Evolutionary conservation across 2,888 invertebrate genomes (phyloP).

Genomic region (Brenthis hecate): DNA sequence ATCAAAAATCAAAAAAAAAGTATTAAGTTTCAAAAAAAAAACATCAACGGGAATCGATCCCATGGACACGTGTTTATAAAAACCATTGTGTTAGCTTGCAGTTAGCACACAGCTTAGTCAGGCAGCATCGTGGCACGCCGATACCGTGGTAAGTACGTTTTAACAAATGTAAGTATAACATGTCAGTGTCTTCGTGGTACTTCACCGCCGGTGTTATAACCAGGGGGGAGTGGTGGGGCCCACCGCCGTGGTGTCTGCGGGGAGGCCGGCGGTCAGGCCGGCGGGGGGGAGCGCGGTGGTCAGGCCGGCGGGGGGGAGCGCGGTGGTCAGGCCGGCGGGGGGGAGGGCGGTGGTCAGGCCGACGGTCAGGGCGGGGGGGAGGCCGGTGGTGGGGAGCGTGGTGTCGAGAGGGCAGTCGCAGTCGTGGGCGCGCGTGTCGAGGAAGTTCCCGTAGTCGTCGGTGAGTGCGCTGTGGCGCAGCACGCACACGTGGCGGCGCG

Average conservation of each 20-base stretch:
- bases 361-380: slow-evolving; percentile 27
- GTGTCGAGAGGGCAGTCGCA: slow-evolving; percentile 62
- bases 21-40: too few relatives aligned
- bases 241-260: slow-evolving; percentile 13
- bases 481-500: slow-evolving; percentile 68
- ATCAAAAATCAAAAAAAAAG: too few relatives aligned
- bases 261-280: slow-evolving; percentile 16
- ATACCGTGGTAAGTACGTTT: too few relatives aligned
- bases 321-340: slow-evolving; percentile 13
- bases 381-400: slow-evolving; percentile 27
- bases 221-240: slow-evolving; percentile 34
- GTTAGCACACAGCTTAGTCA: too few relatives aligned
- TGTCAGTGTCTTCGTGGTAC: too few relatives aligned
- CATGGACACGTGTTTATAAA: too few relatives aligned
- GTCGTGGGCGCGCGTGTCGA: slow-evolving; percentile 67
- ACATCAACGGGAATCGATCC: too few relatives aligned
- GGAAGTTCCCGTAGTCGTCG: slow-evolving; percentile 81
- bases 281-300: slow-evolving; percentile 26
- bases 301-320: slow-evolving; percentile 4
- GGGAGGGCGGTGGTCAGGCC: slow-evolving; percentile 2
- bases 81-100: too few relatives aligned
- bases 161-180: too few relatives aligned
- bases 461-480: slow-evolving; percentile 73
- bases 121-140: too few relatives aligned
- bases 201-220: slow-evolving; percentile 43